Percentiles rank a stretch among this genome's conserved stretches.
Evolutionary conservation across 92 coral and sea anemone genomes (phyloP).

Genomic region (Palythoa grandis): DNA sequence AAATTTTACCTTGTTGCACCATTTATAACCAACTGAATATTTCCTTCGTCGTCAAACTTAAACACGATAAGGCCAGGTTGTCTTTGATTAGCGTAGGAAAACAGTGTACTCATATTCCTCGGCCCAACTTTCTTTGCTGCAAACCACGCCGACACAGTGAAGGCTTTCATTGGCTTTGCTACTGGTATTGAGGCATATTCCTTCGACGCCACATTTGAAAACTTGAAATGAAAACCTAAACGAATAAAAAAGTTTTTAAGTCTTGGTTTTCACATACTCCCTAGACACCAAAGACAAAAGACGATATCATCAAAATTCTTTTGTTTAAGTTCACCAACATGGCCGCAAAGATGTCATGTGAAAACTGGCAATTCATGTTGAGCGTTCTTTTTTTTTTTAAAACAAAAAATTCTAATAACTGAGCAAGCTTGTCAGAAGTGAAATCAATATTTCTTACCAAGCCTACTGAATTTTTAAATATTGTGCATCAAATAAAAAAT

Average conservation of each 20-base stretch:
- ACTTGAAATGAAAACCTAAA: slow-evolving; percentile 20
- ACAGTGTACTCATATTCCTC: not conserved
- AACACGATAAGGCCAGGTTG: slow-evolving; percentile 14
- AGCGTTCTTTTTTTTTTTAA: no score
- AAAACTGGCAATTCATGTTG: no score
- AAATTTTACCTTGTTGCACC: not conserved
- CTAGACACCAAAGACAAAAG: no score
- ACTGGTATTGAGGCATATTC: not conserved
- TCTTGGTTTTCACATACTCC: not conserved
- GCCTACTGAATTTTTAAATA: no score
- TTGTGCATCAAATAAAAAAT: no score
- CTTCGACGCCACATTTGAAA: slow-evolving; percentile 3
- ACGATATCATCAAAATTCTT: no score
- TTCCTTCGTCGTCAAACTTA: slow-evolving; percentile 18
- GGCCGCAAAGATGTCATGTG: no score
- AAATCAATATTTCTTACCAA: no score
- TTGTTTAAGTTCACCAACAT: no score
- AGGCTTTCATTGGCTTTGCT: not conserved
- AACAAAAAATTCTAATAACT: no score
- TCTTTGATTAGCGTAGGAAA: slow-evolving; percentile 2
- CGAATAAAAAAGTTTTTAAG: not conserved
- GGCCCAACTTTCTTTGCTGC: not conserved
- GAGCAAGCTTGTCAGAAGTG: no score
- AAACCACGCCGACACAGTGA: slow-evolving; percentile 2
- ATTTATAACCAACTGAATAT: not conserved